Evolutionary conservation across 2,797 vertebrate species (phyloP).

Genomic region (Amblyraja radiata): DNA sequence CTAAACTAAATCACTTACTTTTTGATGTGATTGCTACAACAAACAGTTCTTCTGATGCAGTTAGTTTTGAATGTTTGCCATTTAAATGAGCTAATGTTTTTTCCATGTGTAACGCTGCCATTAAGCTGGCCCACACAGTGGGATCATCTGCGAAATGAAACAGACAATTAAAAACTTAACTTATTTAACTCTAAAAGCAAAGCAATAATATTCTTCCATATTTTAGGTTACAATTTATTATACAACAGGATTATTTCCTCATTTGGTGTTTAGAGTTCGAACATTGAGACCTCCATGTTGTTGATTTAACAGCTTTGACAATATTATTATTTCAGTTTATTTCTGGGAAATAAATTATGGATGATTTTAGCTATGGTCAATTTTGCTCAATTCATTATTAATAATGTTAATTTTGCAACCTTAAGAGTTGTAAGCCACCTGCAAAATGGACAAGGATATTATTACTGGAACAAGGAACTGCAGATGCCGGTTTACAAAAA

Average conservation of each 20-base stretch:
- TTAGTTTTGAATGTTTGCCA: slow-evolving; percentile 56
- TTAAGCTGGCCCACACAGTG: slow-evolving; percentile 79
- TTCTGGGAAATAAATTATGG: neutral
- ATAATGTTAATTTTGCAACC: neutral
- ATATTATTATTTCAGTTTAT: neutral
- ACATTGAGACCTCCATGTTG: neutral
- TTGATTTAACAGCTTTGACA: neutral
- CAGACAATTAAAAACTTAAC: neutral
- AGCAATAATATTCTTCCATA: neutral
- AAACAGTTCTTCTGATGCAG: slow-evolving; percentile 62
- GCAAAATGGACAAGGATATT: neutral
- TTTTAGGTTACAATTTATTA: neutral
- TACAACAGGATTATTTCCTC: neutral
- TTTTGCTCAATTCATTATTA: neutral
- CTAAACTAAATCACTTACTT: slow-evolving; percentile 57
- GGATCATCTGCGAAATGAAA: slow-evolving; percentile 71
- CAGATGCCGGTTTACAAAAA: neutral
- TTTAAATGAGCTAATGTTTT: slow-evolving; percentile 66
- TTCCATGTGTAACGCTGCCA: slow-evolving; percentile 87
- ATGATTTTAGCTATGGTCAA: neutral
- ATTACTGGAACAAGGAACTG: neutral
- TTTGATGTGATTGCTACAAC: slow-evolving; percentile 78
- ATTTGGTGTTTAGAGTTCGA: neutral
- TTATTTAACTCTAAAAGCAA: slow-evolving; percentile 33
- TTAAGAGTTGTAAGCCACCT: too few species aligned